Conservation (phyloP, 2,113 vertebrate species). For the Chloebia gouldiae region DNA sequence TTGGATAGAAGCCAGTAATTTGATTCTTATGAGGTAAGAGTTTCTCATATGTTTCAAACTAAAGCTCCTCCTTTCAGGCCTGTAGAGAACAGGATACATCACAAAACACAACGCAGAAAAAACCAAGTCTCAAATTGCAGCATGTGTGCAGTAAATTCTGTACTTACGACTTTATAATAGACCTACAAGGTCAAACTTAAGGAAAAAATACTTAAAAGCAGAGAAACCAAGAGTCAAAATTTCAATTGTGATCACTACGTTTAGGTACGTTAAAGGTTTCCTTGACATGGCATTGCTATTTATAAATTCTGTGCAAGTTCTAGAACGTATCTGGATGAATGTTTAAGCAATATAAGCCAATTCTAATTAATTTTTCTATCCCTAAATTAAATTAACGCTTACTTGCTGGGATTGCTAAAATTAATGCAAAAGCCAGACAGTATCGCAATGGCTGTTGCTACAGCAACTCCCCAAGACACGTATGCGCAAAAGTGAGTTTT, state of each 20-base stretch:
- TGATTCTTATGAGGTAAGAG: not conserved
- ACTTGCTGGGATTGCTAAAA: not conserved
- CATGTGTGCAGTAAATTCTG: not conserved
- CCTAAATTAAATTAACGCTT: not conserved
- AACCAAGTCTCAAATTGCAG: not conserved
- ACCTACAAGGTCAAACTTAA: not conserved
- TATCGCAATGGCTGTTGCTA: not conserved
- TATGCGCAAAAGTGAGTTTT: not conserved
- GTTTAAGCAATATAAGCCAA: not conserved
- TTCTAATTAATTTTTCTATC: not conserved
- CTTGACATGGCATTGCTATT: not conserved
- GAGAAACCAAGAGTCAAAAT: not conserved
- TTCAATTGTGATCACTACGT: not conserved
- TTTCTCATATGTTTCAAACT: not conserved
- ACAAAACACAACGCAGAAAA: not conserved
- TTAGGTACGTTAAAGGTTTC: not conserved
- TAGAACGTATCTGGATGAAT: not conserved
- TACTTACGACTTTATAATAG: not conserved
- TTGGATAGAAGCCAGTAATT: not conserved
- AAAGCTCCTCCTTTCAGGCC: not conserved
- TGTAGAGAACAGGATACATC: not conserved
- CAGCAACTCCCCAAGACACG: not conserved
- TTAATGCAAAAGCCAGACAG: not conserved
- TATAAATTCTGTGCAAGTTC: not conserved
- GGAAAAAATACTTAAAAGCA: not conserved